Conservation (phyloP, 1,140 invertebrate genomes). For the Ceratosolen fusciceps region DNA sequence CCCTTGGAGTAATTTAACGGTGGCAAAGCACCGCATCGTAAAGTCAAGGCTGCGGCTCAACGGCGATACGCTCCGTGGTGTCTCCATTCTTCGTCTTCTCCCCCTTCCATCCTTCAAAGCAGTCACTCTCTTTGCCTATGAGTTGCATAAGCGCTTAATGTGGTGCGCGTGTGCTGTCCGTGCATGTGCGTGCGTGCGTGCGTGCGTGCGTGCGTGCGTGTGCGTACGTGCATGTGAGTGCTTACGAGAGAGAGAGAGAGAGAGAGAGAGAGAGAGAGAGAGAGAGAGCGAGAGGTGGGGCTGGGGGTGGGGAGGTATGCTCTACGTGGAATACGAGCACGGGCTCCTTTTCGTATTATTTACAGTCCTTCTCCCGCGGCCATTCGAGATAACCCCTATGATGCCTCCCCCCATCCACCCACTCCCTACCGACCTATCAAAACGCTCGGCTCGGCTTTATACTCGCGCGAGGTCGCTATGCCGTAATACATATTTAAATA, state of each 20-base stretch:
- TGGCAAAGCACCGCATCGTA: not conserved
- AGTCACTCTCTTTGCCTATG: constrained; percentile 18
- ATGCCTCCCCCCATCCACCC: not conserved
- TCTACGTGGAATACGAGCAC: constrained; percentile 29
- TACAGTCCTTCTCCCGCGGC: constrained; percentile 28
- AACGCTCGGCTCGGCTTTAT: not conserved
- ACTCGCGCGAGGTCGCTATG: not conserved
- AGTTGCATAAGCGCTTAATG: too few species aligned
- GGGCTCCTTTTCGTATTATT: constrained; percentile 41
- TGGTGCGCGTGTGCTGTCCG: too few species aligned
- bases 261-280: not conserved
- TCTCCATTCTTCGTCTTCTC: not conserved
- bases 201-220: too few species aligned
- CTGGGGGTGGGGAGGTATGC: not conserved
- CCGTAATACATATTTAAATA: constrained; percentile 43
- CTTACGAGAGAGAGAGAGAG: too few species aligned
- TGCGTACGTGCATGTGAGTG: not conserved
- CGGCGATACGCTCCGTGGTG: not conserved
- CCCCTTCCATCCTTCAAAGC: not conserved
- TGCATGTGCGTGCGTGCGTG: too few species aligned
- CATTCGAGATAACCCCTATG: constrained; percentile 31
- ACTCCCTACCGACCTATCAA: not conserved
- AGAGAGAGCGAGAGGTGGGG: not conserved
- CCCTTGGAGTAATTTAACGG: not conserved
- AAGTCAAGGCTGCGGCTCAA: not conserved